These are phyloP conservation scores for Rhinogobio ventralis DNA, from an alignment of 2,797 vertebrate genomes.

Conservation along the genomic window DNA sequence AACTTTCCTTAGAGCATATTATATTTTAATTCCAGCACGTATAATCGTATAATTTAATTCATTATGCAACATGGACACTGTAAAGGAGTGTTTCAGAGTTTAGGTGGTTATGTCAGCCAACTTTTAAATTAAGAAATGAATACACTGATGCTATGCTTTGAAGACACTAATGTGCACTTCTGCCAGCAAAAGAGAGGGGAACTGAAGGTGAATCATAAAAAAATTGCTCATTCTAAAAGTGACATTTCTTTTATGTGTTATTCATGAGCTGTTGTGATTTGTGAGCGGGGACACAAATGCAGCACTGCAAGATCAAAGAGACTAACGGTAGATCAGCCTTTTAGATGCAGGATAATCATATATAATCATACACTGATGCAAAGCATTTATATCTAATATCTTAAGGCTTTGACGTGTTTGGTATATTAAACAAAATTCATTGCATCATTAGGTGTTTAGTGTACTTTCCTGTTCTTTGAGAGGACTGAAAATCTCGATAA, in stretches of 20 bases:
- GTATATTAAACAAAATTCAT: neutral
- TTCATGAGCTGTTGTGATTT: slow-evolving; percentile 37
- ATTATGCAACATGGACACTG: neutral
- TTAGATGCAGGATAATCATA: slow-evolving; percentile 17
- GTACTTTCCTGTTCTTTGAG: neutral
- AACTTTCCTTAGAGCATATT: neutral
- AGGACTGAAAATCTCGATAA: neutral
- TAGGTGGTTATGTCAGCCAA: slow-evolving; percentile 28
- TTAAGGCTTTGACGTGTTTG: slow-evolving; percentile 22
- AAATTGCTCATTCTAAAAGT: neutral
- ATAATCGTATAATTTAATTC: neutral
- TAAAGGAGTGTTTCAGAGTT: neutral
- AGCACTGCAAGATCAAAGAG: slow-evolving; percentile 11
- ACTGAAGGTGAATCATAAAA: slow-evolving; percentile 9
- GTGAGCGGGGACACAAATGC: neutral
- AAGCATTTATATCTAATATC: slow-evolving; percentile 19
- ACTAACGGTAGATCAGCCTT: slow-evolving; percentile 2
- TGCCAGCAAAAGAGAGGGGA: slow-evolving; percentile 6
- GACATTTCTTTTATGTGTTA: slow-evolving; percentile 32
- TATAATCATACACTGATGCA: slow-evolving; percentile 12
- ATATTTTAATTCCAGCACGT: neutral
- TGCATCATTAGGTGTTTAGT: slow-evolving; percentile 10
- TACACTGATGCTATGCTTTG: slow-evolving; percentile 11
- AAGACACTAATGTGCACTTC: slow-evolving; percentile 16
- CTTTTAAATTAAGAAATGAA: slow-evolving; percentile 17